phyloP scores from a whole-genome alignment of 2,797 vertebrate species.

The Hozukius guyotensis region DNA sequence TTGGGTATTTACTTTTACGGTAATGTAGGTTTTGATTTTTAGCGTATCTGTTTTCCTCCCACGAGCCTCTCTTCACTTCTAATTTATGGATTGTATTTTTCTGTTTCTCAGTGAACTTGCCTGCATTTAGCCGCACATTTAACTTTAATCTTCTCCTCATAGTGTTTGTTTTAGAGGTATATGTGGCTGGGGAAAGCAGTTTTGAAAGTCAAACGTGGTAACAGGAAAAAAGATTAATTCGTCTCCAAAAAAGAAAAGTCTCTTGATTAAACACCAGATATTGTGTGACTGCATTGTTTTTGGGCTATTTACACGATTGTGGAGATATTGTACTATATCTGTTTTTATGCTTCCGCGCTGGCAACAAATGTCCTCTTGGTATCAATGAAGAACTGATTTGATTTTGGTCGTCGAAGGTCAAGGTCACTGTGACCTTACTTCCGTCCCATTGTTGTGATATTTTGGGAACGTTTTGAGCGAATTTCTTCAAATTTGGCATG shows the following conservation, averaged over 20 bases:
- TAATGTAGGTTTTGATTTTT: neutral
- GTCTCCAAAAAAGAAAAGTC: neutral
- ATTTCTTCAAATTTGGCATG: no score
- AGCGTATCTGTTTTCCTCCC: slow-evolving; percentile 9
- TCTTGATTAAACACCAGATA: neutral
- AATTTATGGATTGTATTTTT: slow-evolving; percentile 7
- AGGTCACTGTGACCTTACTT: no score
- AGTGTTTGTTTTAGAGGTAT: neutral
- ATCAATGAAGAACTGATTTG: no score
- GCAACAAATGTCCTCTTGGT: no score
- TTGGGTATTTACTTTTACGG: neutral
- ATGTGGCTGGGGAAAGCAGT: neutral
- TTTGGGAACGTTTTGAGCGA: no score
- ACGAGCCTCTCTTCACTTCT: neutral
- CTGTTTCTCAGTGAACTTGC: neutral
- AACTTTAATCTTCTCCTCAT: slow-evolving; percentile 1
- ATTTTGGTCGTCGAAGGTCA: no score
- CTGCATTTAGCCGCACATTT: neutral
- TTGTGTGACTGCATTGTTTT: neutral
- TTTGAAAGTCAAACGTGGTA: neutral
- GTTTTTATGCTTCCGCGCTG: no score
- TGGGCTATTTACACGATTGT: neutral
- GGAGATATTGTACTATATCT: neutral
- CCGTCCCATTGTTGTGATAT: rapidly evolving
- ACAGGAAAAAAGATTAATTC: neutral